A percentile compares a stretch with the other conserved stretches of the same genome.
These are phyloP conservation scores for Caradrina clavipalpis DNA, from an alignment of 2,888 invertebrate genomes.

Conservation along the genomic window DNA sequence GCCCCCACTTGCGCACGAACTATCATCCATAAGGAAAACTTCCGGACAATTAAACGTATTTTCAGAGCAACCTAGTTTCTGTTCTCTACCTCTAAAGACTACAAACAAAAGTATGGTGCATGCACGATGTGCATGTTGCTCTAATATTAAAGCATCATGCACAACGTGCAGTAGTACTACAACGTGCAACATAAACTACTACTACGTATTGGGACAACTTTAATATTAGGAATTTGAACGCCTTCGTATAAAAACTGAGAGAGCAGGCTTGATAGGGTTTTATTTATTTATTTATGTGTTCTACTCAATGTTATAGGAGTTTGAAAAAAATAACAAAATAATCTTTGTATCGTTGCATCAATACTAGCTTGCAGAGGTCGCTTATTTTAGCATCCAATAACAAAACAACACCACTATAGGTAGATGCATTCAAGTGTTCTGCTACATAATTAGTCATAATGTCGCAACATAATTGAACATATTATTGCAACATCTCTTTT, in stretches of 20 bases:
- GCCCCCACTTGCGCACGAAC: slow-evolving; percentile 69
- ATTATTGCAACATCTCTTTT: slow-evolving; percentile 7
- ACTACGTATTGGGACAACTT: neutral
- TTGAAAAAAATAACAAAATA: neutral
- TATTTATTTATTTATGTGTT: neutral
- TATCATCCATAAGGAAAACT: slow-evolving; percentile 41
- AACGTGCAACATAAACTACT: too few relatives aligned
- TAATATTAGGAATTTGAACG: neutral
- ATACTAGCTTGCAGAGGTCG: neutral
- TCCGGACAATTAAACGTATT: slow-evolving; percentile 39
- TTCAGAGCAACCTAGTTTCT: slow-evolving; percentile 50
- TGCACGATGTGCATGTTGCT: neutral
- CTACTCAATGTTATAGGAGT: neutral
- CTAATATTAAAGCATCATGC: neutral
- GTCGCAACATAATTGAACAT: slow-evolving; percentile 23
- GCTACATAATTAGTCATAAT: slow-evolving; percentile 21
- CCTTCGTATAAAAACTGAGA: neutral
- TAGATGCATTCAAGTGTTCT: slow-evolving; percentile 27
- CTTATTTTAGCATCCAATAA: slow-evolving; percentile 5
- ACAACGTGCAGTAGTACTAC: too few relatives aligned
- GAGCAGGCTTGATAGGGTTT: neutral
- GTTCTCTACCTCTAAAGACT: slow-evolving; percentile 17
- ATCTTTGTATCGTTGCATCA: neutral
- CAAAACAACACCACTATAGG: slow-evolving; percentile 6
- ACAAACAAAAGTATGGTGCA: slow-evolving; percentile 2